These are phyloP conservation scores for Limnothrissa miodon DNA, from an alignment of 2,113 vertebrate species.

Conservation along the genomic window DNA sequence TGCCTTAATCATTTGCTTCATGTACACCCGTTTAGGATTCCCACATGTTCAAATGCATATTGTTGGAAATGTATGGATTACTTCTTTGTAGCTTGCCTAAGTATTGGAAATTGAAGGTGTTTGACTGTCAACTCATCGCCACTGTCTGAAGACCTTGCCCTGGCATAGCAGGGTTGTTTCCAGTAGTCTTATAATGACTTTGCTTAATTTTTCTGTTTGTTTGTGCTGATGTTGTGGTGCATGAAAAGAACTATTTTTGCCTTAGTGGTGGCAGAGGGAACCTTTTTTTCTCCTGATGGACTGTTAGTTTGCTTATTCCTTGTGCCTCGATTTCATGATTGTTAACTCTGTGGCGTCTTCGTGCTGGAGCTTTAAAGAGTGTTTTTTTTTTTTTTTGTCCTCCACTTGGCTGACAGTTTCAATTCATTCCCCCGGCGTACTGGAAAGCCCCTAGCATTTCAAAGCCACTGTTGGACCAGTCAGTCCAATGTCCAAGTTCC, in stretches of 20 bases:
- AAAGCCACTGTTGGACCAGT: background rate
- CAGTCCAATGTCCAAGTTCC: background rate
- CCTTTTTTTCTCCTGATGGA: conserved; percentile 30
- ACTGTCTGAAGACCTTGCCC: background rate
- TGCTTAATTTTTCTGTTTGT: conserved; percentile 19
- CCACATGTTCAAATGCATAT: conserved; percentile 34
- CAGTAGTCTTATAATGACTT: background rate
- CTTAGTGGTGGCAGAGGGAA: conserved; percentile 41
- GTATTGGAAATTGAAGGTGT: conserved; percentile 32
- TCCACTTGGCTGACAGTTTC: background rate
- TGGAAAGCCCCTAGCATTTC: background rate
- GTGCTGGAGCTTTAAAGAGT: background rate
- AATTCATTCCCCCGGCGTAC: background rate
- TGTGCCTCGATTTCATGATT: conserved; percentile 44
- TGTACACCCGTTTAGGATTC: conserved; percentile 40
- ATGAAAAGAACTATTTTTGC: conserved; percentile 53
- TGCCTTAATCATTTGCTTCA: conserved; percentile 53
- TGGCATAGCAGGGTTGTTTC: background rate
- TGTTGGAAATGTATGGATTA: conserved; percentile 7
- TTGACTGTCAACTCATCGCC: conserved; percentile 28
- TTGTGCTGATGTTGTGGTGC: conserved; percentile 38
- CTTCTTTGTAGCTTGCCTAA: background rate
- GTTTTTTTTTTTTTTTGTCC: background rate
- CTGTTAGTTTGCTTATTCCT: conserved; percentile 40
- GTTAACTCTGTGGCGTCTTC: background rate